Evolutionary conservation across 2,888 invertebrate genomes (phyloP).

Genomic region (Diarsia mendica): DNA sequence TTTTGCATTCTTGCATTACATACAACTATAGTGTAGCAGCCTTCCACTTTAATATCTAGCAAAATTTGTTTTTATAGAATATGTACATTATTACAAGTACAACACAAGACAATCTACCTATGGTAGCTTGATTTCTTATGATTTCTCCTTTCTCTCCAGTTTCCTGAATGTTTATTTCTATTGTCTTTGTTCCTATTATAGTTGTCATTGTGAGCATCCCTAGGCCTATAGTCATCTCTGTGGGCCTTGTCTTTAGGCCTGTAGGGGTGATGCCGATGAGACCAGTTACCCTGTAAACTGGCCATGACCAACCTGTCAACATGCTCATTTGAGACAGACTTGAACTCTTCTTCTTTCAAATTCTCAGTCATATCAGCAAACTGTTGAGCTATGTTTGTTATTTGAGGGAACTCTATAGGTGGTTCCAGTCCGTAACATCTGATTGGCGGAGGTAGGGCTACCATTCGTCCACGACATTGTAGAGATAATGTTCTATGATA

Average conservation of each 20-base stretch:
- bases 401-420: constrained; percentile 72
- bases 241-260: constrained; percentile 76
- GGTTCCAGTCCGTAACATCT: constrained; percentile 81
- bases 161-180: constrained; percentile 70
- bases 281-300: constrained; percentile 88
- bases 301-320: constrained; percentile 81
- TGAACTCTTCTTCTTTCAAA: constrained; percentile 74
- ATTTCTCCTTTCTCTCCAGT: constrained; percentile 79
- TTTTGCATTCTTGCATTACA: neutral
- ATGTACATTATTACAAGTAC: neutral
- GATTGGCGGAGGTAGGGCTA: constrained; percentile 81
- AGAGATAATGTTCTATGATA: constrained; percentile 91
- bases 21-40: neutral
- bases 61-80: neutral
- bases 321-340: constrained; percentile 68
- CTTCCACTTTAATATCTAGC: neutral
- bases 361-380: constrained; percentile 84
- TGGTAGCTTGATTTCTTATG: constrained; percentile 78
- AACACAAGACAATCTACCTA: constrained; percentile 57
- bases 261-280: constrained; percentile 86
- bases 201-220: constrained; percentile 69
- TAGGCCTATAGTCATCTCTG: constrained; percentile 74
- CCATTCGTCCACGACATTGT: constrained; percentile 77
- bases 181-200: constrained; percentile 66
- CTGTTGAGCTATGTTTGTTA: constrained; percentile 78